Percentiles rank a stretch among this genome's conserved stretches.
phyloP scores from a whole-genome alignment of 2,888 invertebrate genomes.

The Dione juno region DNA sequence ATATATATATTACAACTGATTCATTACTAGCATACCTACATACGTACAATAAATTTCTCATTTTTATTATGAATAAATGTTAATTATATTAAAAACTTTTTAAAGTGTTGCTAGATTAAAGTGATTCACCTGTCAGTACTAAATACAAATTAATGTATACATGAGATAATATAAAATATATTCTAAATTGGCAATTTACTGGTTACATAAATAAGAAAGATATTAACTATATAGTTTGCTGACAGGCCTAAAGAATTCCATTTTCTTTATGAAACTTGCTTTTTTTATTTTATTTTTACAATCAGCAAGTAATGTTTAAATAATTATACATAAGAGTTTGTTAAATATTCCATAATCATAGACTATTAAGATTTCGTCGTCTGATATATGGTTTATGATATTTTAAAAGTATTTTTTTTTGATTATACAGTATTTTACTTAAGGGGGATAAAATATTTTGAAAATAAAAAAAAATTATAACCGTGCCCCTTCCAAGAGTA shows the following conservation, averaged over 20 bases:
- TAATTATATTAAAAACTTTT: neutral
- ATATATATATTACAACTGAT: neutral
- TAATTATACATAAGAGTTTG: constrained; percentile 10
- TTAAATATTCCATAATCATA: constrained; percentile 18
- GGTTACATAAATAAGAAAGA: neutral
- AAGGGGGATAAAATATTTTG: too few relatives aligned
- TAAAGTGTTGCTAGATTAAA: neutral
- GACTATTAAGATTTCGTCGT: neutral
- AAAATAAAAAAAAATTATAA: too few relatives aligned
- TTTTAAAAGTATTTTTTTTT: neutral
- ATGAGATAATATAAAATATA: too few relatives aligned
- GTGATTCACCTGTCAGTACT: constrained; percentile 12
- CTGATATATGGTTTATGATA: neutral
- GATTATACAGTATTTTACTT: too few relatives aligned
- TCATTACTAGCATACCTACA: neutral
- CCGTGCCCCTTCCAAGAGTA: too few relatives aligned
- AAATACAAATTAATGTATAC: neutral
- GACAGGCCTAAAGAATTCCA: constrained; percentile 10
- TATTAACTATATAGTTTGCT: constrained; percentile 4
- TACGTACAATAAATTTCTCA: neutral
- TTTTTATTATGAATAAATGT: neutral
- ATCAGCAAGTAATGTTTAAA: neutral
- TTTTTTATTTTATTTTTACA: neutral
- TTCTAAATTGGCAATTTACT: neutral
- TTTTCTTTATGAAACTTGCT: neutral